These are phyloP conservation scores for Lophura nycthemera DNA, from an alignment of 2,113 vertebrate species.

Conservation along the genomic window DNA sequence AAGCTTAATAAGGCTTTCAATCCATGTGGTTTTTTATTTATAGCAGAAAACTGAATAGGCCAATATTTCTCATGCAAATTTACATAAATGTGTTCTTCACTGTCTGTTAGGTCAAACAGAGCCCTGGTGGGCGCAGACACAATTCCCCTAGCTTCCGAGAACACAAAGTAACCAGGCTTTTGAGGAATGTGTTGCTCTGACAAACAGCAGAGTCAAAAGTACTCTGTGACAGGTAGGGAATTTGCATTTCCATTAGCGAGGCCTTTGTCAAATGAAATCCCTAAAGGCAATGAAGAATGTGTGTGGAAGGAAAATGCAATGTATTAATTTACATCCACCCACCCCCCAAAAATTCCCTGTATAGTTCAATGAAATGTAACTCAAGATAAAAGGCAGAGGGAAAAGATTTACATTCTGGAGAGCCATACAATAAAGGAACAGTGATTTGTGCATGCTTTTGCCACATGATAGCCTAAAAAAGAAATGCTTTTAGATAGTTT, in stretches of 20 bases:
- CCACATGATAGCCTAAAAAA: conserved; percentile 12
- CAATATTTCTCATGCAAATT: conserved; percentile 22
- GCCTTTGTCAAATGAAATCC: conserved; percentile 71
- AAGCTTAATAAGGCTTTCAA: conserved; percentile 36
- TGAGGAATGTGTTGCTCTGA: conserved; percentile 30
- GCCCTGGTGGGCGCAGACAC: background rate
- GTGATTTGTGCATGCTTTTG: conserved; percentile 14
- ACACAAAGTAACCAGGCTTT: background rate
- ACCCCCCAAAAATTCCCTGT: background rate
- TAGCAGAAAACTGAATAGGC: conserved; percentile 1
- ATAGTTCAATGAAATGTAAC: conserved; percentile 10
- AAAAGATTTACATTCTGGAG: background rate
- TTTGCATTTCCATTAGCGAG: conserved; percentile 78
- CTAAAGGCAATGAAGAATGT: conserved; percentile 67
- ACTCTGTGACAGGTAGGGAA: conserved; percentile 72
- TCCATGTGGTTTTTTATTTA: conserved; percentile 47
- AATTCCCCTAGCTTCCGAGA: background rate
- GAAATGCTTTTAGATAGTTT: background rate
- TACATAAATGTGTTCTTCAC: conserved; percentile 20
- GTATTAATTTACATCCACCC: conserved; percentile 17
- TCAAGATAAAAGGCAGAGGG: conserved; percentile 54
- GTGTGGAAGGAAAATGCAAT: conserved; percentile 14
- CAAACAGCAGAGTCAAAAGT: conserved; percentile 55
- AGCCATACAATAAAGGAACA: background rate
- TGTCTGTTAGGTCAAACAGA: conserved; percentile 1